These are phyloP conservation scores for Orycteropus afer DNA, from an alignment of 2,113 vertebrate genomes.

Conservation along the genomic window DNA sequence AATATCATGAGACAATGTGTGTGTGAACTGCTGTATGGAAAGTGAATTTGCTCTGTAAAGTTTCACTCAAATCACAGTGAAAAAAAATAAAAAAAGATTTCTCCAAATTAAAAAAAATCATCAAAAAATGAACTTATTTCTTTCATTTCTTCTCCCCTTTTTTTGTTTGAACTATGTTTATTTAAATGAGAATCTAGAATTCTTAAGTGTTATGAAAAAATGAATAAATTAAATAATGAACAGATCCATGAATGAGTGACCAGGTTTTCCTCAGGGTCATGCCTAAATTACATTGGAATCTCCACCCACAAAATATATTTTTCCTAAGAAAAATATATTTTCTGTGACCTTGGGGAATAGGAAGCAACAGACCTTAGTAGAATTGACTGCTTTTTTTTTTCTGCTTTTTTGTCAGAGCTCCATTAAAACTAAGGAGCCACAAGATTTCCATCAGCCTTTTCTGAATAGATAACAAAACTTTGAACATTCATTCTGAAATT, in stretches of 20 bases:
- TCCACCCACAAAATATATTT: too few species aligned
- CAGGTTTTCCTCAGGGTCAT: neutral
- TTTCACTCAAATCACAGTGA: too few species aligned
- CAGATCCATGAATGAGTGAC: neutral
- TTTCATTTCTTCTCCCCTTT: neutral
- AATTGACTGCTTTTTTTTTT: neutral
- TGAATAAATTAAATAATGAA: neutral
- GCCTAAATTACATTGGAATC: neutral
- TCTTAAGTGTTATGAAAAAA: neutral
- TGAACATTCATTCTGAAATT: neutral
- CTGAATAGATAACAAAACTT: neutral
- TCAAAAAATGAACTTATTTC: neutral
- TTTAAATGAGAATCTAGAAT: neutral
- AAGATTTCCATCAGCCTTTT: constrained; percentile 2
- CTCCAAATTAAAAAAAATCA: too few species aligned
- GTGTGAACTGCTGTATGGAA: too few species aligned
- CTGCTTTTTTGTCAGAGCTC: neutral
- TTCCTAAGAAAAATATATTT: neutral
- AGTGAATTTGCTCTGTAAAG: too few species aligned
- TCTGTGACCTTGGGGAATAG: neutral
- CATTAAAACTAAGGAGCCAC: neutral
- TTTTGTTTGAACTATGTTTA: neutral
- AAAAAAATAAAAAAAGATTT: too few species aligned
- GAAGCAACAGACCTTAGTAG: neutral
- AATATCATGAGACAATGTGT: too few species aligned